phyloP scores from a whole-genome alignment of 2,888 invertebrate genomes.

The Alloplasta piceator region DNA sequence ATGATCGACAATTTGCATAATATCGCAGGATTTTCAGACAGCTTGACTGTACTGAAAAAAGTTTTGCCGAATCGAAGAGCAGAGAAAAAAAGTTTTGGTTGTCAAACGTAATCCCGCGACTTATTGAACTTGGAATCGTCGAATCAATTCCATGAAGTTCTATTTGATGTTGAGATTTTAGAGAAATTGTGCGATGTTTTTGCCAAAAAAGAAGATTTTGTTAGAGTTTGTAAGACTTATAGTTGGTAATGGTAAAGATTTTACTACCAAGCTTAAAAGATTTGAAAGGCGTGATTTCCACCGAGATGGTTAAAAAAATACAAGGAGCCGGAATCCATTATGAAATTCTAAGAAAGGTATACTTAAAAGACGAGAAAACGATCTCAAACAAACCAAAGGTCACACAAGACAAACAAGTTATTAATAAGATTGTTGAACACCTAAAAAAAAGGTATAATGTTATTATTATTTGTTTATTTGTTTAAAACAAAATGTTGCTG shows the following conservation, averaged over 20 bases:
- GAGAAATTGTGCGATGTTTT: slow-evolving; percentile 29
- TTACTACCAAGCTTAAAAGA: slow-evolving; percentile 20
- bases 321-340: slow-evolving; percentile 14
- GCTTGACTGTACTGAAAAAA: slow-evolving; percentile 38
- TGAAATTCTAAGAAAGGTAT: slow-evolving; percentile 19
- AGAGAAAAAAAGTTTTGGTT: slow-evolving; percentile 17
- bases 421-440: slow-evolving; percentile 5
- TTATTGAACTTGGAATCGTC: slow-evolving; percentile 24
- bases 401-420: slow-evolving; percentile 48
- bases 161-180: slow-evolving; percentile 43
- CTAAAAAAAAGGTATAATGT: too few species aligned
- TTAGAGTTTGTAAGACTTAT: slow-evolving; percentile 8
- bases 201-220: slow-evolving; percentile 24
- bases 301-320: slow-evolving; percentile 40
- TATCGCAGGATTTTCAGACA: slow-evolving; percentile 55
- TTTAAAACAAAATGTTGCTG: too few species aligned
- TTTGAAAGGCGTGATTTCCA: slow-evolving; percentile 37
- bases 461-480: too few species aligned
- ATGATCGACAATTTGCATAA: slow-evolving; percentile 47
- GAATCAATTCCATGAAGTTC: slow-evolving; percentile 45
- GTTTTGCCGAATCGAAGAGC: slow-evolving; percentile 2
- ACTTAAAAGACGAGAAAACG: slow-evolving; percentile 29
- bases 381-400: slow-evolving; percentile 42
- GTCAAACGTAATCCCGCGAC: slow-evolving; percentile 35
- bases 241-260: slow-evolving; percentile 21